These are phyloP conservation scores for Speoplatyrhinus poulsoni DNA, from an alignment of 2,113 vertebrate species.

Conservation along the genomic window DNA sequence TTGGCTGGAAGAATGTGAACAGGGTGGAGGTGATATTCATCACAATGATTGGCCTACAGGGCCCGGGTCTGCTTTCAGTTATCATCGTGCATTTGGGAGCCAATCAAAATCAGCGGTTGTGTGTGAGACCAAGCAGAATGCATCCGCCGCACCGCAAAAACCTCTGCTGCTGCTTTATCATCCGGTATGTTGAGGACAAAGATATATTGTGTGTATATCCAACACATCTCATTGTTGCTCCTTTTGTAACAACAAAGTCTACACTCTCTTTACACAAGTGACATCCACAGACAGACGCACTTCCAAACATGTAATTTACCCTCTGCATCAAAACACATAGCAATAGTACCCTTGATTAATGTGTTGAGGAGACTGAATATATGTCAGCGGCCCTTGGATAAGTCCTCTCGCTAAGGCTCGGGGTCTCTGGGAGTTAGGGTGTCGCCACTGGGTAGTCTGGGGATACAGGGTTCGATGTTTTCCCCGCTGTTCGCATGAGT, in stretches of 20 bases:
- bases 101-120: conserved; percentile 26
- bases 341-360: too few species aligned
- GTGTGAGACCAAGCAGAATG: conserved; percentile 30
- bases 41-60: conserved; percentile 17
- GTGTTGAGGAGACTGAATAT: background rate
- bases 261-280: background rate
- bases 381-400: background rate
- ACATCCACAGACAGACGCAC: too few species aligned
- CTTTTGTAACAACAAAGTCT: background rate
- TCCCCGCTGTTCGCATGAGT: conserved; percentile 47
- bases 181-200: background rate
- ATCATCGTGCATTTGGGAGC: conserved; percentile 32
- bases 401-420: conserved; percentile 8
- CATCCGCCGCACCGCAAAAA: background rate
- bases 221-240: background rate
- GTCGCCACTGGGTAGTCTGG: conserved; percentile 8
- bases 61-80: conserved; percentile 58
- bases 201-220: background rate
- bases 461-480: conserved; percentile 39
- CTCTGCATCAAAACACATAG: background rate
- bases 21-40: conserved; percentile 29
- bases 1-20: conserved; percentile 19
- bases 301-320: background rate
- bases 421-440: conserved; percentile 8
- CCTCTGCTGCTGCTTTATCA: background rate